Base-by-base conservation (phyloP, 2,113 vertebrate genomes). In the Cichladusa arquata region DNA sequence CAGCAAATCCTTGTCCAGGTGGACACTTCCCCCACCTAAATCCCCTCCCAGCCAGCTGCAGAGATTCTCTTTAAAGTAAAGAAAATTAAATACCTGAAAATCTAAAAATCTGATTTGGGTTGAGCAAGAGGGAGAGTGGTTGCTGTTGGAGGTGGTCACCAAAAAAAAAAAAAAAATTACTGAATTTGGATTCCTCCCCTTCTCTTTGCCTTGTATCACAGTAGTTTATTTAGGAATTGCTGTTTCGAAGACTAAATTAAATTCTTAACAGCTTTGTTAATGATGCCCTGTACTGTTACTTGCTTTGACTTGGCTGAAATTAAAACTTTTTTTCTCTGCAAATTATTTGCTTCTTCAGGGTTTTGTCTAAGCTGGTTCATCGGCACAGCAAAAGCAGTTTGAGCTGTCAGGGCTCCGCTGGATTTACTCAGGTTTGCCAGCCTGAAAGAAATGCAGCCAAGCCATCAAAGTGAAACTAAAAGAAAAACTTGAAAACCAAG, bases 231-330 rank as follows among this genome's bases (percentile, higher is more conserved):
- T 14, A 56, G 36, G n/a, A 91, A 17, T 9, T 74, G 31, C 23
- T 70, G 3, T 78, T 81, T 76, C 11, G 2, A 47, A 42, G 60
- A 70, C 25, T 57, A 45, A 66, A 47, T 81, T 56, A 51, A 36
- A 29, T 70, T 92, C 60, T 78, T 36, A 67, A 36, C 64, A 67
- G 60, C 33, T 80, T 65, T 3, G 15, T 31, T 80, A 83, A 83
- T 34, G 22, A 57, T 92, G 67, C 53, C 56, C 51, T 73, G 40
- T 40, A 14, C 38, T 78, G 64, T 93, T 95, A 81, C 74, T 93
- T 81, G 56, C 51, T 94, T 56, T 6, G 19, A 19, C 84, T 91
- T 80, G 19, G 12, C 71, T 78, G 80, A 95, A 96, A 95, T 94
- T 36, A 81, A 85, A 94, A 26, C 76, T 83, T 51, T 26, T 90